Evolutionary conservation across 2,113 vertebrate species (phyloP).

Genomic region (Trogon surrucura): DNA sequence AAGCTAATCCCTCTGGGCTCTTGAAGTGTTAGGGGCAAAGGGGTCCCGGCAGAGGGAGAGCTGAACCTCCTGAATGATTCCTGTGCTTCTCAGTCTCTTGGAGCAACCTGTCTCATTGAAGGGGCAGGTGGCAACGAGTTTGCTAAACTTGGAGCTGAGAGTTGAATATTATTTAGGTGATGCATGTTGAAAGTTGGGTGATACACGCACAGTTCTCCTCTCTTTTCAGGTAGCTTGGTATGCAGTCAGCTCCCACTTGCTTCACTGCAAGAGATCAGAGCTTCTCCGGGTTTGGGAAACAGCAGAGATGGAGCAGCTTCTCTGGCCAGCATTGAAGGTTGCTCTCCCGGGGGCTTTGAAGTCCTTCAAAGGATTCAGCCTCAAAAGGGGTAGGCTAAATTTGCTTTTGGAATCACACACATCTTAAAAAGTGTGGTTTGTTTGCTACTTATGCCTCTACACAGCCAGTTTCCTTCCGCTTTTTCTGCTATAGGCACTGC

Average conservation of each 20-base stretch:
- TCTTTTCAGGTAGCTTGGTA: neutral
- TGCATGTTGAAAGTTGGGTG: neutral
- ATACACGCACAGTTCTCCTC: neutral
- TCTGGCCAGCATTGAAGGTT: neutral
- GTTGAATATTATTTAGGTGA: too few species aligned
- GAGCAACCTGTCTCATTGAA: neutral
- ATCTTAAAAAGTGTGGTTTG: neutral
- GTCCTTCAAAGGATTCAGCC: neutral
- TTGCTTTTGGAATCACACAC: neutral
- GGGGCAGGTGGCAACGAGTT: neutral
- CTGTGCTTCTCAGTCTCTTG: neutral
- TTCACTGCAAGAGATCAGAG: neutral
- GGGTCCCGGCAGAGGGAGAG: neutral
- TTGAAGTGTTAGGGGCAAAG: neutral
- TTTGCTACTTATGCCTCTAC: neutral
- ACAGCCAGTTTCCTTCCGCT: accelerated
- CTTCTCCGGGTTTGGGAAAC: neutral
- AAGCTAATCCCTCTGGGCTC: neutral
- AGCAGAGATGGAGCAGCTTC: neutral
- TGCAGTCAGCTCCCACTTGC: accelerated
- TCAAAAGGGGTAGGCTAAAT: neutral
- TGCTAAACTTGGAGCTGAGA: neutral
- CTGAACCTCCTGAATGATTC: neutral
- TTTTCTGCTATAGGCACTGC: neutral
- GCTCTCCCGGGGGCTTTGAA: neutral